A percentile compares a stretch with the other conserved stretches of the same genome.
Conservation (phyloP, 30 jellyfish, hydroid and myxozoan species). For the Euphysa ruthae region DNA sequence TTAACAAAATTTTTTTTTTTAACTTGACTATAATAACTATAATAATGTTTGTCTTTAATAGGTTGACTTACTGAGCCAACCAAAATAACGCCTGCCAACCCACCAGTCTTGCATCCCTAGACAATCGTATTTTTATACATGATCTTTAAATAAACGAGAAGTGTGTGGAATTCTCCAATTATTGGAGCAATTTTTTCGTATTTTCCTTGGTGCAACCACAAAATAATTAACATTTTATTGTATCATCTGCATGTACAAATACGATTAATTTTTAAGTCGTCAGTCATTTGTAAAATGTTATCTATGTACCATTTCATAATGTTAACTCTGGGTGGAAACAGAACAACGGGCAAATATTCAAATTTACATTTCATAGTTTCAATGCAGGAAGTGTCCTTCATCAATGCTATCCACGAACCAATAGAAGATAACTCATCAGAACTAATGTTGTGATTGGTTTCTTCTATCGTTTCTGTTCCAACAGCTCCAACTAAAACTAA, state of each 20-base stretch:
- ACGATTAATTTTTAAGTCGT: constrained; percentile 29
- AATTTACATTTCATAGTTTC: constrained; percentile 33
- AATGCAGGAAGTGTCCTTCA: constrained; percentile 20
- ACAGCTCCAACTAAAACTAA: too few relatives aligned
- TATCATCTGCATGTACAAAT: constrained; percentile 52
- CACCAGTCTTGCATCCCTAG: constrained; percentile 28
- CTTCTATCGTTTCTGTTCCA: too few relatives aligned
- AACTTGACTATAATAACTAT: too few relatives aligned
- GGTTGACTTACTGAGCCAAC: constrained; percentile 21
- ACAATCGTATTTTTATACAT: constrained; percentile 34
- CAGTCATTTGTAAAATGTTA: too few relatives aligned
- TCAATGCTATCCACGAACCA: constrained; percentile 47
- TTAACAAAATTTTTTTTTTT: too few relatives aligned
- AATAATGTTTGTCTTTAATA: too few relatives aligned
- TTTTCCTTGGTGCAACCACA: not conserved
- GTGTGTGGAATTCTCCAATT: constrained; percentile 19
- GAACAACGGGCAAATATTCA: constrained; percentile 50
- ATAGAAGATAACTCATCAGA: too few relatives aligned
- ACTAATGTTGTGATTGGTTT: too few relatives aligned
- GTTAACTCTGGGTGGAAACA: constrained; percentile 36
- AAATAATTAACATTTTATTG: constrained; percentile 14
- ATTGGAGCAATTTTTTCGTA: constrained; percentile 16
- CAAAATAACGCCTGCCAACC: constrained; percentile 11
- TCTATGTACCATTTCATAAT: constrained; percentile 26
- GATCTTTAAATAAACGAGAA: constrained; percentile 7